Conservation (phyloP, 1,140 invertebrate genomes). For the Cotesia glomerata region DNA sequence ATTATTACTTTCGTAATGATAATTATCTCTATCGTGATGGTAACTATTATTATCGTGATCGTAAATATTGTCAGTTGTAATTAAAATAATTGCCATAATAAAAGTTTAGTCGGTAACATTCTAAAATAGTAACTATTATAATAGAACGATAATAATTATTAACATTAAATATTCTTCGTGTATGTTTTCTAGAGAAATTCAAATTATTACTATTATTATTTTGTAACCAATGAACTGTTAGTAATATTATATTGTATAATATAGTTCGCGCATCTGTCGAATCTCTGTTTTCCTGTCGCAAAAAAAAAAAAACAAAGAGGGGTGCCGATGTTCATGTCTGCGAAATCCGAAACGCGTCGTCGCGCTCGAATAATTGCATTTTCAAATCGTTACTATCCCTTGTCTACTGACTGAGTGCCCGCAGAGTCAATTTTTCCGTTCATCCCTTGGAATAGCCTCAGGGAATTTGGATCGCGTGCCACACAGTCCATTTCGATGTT, state of each 20-base stretch:
- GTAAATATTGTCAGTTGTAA: too few species aligned
- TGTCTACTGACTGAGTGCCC: background rate
- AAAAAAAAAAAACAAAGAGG: background rate
- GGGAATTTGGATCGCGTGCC: constrained; percentile 33
- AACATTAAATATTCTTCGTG: too few species aligned
- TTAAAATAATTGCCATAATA: too few species aligned
- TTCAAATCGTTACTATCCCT: constrained; percentile 36
- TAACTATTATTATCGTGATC: too few species aligned
- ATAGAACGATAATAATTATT: too few species aligned
- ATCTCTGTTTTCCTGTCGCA: constrained; percentile 1
- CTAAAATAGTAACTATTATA: too few species aligned
- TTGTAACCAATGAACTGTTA: background rate
- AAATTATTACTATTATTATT: too few species aligned
- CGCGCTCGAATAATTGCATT: constrained; percentile 46
- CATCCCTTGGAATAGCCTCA: constrained; percentile 24
- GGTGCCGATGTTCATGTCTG: constrained; percentile 6
- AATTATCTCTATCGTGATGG: too few species aligned
- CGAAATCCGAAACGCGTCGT: constrained; percentile 33
- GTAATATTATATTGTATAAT: background rate
- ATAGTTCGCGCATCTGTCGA: constrained; percentile 24
- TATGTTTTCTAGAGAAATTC: too few species aligned
- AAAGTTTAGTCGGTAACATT: too few species aligned
- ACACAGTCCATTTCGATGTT: constrained; percentile 36
- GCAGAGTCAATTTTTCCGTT: constrained; percentile 29
- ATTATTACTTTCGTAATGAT: too few species aligned